Base-by-base conservation (phyloP, 2,797 vertebrate species). In the Aphelocoma californica region DNA sequence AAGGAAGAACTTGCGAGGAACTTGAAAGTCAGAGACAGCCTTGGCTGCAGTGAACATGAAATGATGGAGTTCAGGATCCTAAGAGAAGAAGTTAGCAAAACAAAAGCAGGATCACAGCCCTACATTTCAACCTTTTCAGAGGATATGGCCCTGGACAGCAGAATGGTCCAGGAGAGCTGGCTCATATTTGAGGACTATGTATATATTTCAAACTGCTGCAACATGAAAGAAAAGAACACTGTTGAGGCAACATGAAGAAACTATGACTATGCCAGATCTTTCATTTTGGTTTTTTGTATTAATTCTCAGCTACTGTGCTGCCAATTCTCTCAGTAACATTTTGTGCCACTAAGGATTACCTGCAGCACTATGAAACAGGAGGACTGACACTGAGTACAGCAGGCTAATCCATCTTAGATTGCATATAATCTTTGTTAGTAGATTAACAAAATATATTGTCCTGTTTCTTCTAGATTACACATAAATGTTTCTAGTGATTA, bases 371-470 rank as follows among this genome's bases (percentile, higher is more conserved):
- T 29, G 20, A 92, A 95, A 82, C n/a, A 85, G 69, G 32, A 88
- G 58, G 74, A 29, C 71, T 90, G 50, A 92, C 26, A 61, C 36
- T 20, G n/a, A 79, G 62, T 81, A 60, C 32, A 90, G 66, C 47
- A 88, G 62, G 86, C 90, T 97, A 95, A 95, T 96, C 91, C 88
- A 87, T 10, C 8, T 74, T 78, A 74, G 96, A 96, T 82, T 94
- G 67, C 81, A 91, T 21, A 92, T 95, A 88, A 96, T 96, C 88
- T 94, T 87, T 93, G 53, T 91, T 95, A 97, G 72, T 44, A 94
- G 90, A 93, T 93, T 90, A 94, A 83, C 26, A 94, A 94, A 95
- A 92, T 92, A 81, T 57, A 90, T 90, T 92, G 92, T 88, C 57
- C 62, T 79, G 36, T 93, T 96, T 93, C 73, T 95, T 96, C 62